phyloP scores from a whole-genome alignment of 2,113 vertebrate genomes.

The Clarias magur region DNA sequence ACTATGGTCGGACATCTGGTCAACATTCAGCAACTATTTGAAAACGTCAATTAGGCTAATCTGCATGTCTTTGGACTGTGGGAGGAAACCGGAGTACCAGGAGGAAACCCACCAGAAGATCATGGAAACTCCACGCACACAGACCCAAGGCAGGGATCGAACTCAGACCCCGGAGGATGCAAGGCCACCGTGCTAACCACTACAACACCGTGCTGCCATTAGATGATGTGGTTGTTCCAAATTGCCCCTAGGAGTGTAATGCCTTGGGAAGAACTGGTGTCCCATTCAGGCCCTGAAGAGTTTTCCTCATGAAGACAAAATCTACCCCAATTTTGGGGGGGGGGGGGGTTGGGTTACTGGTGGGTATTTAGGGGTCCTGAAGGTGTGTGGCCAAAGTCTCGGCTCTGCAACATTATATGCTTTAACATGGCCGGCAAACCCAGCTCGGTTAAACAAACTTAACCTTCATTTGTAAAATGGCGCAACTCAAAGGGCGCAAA shows the following conservation, averaged over 20 bases:
- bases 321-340: not conserved
- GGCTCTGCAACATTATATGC: constrained; percentile 90
- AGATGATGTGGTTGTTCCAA: not conserved
- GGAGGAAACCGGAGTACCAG: too few species aligned
- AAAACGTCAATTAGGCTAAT: too few species aligned
- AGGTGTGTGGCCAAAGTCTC: constrained; percentile 69
- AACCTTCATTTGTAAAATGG: constrained; percentile 97
- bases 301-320: not conserved
- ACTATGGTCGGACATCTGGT: too few species aligned
- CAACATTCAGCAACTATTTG: too few species aligned
- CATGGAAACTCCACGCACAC: too few species aligned
- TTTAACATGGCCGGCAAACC: constrained; percentile 96
- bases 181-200: too few species aligned
- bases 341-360: not conserved
- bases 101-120: too few species aligned
- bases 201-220: not conserved
- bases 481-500: constrained; percentile 84
- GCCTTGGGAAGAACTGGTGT: not conserved
- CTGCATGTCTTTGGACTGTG: too few species aligned
- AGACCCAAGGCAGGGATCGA: too few species aligned
- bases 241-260: not conserved
- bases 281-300: not conserved
- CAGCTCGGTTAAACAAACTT: constrained; percentile 95
- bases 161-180: too few species aligned
- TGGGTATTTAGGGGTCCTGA: constrained; percentile 47